Conservation (phyloP, 2,113 vertebrate species). For the Eolophus roseicapilla region DNA sequence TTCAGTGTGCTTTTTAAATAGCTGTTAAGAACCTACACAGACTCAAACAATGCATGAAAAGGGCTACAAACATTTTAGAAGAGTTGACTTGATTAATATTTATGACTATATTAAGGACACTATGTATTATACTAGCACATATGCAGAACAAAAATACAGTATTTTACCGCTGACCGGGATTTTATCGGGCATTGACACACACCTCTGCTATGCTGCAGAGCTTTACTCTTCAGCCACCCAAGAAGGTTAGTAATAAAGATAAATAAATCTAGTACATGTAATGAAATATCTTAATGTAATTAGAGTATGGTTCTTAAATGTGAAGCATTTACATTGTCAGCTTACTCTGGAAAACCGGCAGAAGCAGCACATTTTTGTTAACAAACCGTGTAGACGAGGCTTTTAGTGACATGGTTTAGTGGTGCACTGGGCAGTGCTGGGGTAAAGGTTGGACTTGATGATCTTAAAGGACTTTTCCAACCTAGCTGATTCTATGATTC, state of each 20-base stretch:
- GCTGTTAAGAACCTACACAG: neutral
- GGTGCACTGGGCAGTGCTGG: neutral
- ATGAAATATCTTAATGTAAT: neutral
- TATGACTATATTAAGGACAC: neutral
- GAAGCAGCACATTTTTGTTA: neutral
- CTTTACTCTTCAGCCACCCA: neutral
- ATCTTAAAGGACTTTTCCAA: neutral
- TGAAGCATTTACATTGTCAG: neutral
- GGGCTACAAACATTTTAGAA: neutral
- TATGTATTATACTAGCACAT: neutral
- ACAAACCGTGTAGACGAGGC: neutral
- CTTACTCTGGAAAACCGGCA: neutral
- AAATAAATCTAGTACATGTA: neutral
- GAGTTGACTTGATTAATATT: constrained; percentile 13
- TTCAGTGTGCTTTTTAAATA: neutral
- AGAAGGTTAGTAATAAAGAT: neutral
- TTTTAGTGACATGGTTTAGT: neutral
- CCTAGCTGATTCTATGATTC: neutral
- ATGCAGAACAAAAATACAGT: neutral
- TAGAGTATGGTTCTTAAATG: neutral
- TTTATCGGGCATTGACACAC: constrained; percentile 4
- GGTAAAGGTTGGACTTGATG: neutral
- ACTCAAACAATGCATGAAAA: neutral
- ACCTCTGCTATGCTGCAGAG: neutral
- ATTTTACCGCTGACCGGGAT: neutral